These are phyloP conservation scores for Sylvicapra grimmia DNA, from an alignment of 2,113 vertebrate genomes.

Conservation along the genomic window DNA sequence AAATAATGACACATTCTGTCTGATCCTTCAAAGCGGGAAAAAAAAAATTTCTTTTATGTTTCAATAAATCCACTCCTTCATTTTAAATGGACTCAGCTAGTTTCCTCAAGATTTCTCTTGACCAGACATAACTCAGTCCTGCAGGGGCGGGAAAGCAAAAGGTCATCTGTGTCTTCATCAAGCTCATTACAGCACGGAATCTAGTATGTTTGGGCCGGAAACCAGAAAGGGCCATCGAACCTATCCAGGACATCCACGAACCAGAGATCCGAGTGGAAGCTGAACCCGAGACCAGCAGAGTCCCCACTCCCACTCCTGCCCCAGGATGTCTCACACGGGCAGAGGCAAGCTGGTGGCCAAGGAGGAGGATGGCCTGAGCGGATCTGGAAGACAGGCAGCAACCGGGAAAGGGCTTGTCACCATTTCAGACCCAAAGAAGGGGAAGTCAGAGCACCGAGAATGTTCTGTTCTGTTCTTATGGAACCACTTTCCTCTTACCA, in stretches of 20 bases:
- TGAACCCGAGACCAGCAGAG: neutral
- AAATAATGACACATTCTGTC: neutral
- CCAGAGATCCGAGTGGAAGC: neutral
- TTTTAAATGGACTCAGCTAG: slow-evolving; percentile 34
- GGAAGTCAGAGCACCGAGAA: neutral
- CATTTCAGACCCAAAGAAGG: neutral
- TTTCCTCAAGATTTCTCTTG: neutral
- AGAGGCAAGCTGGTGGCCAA: neutral
- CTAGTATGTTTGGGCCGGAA: neutral
- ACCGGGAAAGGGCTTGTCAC: neutral
- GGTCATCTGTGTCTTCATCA: neutral
- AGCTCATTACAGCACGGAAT: neutral
- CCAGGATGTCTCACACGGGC: fast-evolving
- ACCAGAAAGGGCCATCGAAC: neutral
- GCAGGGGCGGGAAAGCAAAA: neutral
- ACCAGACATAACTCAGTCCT: neutral
- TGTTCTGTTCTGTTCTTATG: neutral
- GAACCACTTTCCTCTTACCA: neutral
- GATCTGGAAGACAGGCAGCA: neutral
- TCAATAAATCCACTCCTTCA: slow-evolving; percentile 24
- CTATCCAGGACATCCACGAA: neutral
- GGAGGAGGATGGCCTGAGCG: neutral
- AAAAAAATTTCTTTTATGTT: neutral
- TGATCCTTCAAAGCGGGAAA: neutral
- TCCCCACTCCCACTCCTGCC: fast-evolving